phyloP scores from a whole-genome alignment of 2,113 vertebrate genomes.

The Ancistrus triradiatus region DNA sequence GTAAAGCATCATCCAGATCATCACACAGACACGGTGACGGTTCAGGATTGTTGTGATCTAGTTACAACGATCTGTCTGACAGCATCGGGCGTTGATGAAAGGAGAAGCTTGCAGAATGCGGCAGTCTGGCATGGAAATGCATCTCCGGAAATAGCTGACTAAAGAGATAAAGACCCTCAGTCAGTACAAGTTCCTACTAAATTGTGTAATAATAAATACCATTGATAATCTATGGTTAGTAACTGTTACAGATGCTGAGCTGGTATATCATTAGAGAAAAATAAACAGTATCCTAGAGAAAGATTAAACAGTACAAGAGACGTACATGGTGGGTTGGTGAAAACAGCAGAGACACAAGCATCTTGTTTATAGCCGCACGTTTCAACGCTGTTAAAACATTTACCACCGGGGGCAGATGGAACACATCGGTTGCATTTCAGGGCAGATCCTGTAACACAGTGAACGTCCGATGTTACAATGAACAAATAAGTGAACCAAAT shows the following conservation, averaged over 20 bases:
- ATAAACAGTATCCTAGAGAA: not conserved
- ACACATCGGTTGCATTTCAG: conserved; percentile 13
- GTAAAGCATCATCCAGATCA: not conserved
- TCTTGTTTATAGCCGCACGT: conserved; percentile 13
- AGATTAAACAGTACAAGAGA: not conserved
- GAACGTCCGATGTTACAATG: not conserved
- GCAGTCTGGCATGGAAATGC: conserved; percentile 59
- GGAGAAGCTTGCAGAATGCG: conserved; percentile 49
- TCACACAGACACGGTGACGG: not conserved
- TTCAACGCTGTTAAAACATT: not conserved
- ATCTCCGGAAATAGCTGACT: conserved; percentile 34
- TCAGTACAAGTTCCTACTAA: no score
- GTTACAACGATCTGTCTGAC: conserved; percentile 59
- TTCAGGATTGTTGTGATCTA: not conserved
- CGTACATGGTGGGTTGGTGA: not conserved
- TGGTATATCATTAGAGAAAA: not conserved
- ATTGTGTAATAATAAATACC: no score
- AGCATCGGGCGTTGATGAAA: conserved; percentile 54
- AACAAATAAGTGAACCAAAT: not conserved
- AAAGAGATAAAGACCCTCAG: conserved; percentile 8
- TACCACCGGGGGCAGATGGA: not conserved
- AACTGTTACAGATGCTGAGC: no score
- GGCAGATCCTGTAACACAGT: conserved; percentile 4
- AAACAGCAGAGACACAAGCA: not conserved
- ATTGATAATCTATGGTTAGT: no score